Evolutionary conservation across 2,888 invertebrate species (phyloP).

Genomic region (Dione juno): DNA sequence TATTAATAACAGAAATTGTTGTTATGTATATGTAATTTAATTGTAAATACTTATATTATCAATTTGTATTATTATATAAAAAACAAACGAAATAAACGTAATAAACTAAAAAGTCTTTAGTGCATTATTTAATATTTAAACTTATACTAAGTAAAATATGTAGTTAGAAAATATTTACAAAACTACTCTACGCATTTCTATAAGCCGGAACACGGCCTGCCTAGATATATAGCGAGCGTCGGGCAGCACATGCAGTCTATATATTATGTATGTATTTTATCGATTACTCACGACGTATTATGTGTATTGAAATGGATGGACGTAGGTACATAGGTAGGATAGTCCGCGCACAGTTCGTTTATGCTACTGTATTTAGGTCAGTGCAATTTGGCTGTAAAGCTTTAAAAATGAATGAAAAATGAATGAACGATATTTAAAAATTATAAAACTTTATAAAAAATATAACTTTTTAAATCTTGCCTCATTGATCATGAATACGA

Average conservation of each 20-base stretch:
- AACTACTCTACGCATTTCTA: slow-evolving; percentile 33
- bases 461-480: neutral
- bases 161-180: slow-evolving; percentile 4
- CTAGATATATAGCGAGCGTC: slow-evolving; percentile 32
- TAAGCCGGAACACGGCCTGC: slow-evolving; percentile 29
- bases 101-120: neutral
- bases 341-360: slow-evolving; percentile 52
- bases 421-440: no score
- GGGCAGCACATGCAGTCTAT: slow-evolving; percentile 50
- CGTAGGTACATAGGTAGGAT: slow-evolving; percentile 50
- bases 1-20: neutral
- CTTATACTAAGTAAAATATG: neutral
- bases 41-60: neutral
- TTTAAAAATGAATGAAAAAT: slow-evolving; percentile 10
- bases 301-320: slow-evolving; percentile 57
- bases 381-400: slow-evolving; percentile 9
- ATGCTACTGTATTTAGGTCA: slow-evolving; percentile 58
- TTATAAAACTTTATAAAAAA: neutral
- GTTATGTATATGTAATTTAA: neutral
- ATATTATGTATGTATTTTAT: slow-evolving; percentile 62
- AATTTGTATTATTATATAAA: no score
- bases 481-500: neutral
- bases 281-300: slow-evolving; percentile 58
- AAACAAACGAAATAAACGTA: neutral
- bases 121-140: neutral